Evolutionary conservation across 2,888 invertebrate genomes (phyloP).

Genomic region (Mycalesis mineus): DNA sequence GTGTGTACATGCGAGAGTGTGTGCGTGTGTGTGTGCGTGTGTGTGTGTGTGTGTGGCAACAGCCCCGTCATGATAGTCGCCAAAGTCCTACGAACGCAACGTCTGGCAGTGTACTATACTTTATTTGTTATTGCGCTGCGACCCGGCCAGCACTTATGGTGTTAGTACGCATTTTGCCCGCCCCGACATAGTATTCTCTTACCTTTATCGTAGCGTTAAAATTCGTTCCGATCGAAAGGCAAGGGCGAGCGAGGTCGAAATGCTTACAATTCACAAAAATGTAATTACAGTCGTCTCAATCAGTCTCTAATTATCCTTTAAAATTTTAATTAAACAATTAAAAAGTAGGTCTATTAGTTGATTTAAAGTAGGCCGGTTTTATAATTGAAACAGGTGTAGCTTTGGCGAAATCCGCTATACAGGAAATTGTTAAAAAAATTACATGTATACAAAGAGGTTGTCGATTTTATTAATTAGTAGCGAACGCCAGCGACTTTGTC

Average conservation of each 20-base stretch:
- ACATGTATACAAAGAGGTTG: background rate
- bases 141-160: no score
- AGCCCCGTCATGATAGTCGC: no score
- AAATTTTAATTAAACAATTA: background rate
- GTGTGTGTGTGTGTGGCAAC: no score
- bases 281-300: constrained; percentile 1
- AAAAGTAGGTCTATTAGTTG: background rate
- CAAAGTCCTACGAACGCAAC: no score
- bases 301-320: background rate
- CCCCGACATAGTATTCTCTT: no score
- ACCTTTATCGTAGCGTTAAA: background rate
- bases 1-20: no score
- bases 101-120: no score
- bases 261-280: constrained; percentile 5
- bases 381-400: background rate
- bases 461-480: no score
- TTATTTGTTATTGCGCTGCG: no score
- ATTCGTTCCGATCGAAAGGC: constrained; percentile 11
- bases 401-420: background rate
- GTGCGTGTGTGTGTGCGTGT: no score
- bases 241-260: constrained; percentile 13
- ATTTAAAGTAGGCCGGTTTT: background rate
- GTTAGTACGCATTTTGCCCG: no score
- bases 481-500: no score
- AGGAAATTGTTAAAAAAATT: background rate